Evolutionary conservation across 1,140 invertebrate genomes (phyloP).

Genomic region (Penaeus indicus): DNA sequence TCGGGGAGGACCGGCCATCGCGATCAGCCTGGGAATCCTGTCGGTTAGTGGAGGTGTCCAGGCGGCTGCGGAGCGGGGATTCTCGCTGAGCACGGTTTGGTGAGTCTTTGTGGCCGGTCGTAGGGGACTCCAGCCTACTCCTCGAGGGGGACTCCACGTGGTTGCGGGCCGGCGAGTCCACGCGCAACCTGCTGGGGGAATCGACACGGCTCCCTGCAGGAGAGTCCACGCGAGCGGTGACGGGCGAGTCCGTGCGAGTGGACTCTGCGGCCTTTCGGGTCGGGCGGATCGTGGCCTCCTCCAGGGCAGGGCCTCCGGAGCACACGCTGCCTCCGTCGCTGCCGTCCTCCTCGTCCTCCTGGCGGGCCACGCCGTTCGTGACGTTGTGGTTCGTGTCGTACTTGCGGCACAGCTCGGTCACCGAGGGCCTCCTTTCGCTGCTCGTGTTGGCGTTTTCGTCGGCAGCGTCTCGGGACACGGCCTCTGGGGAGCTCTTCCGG

Average conservation of each 20-base stretch:
- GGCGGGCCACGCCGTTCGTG: constrained; percentile 43
- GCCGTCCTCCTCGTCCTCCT: constrained; percentile 54
- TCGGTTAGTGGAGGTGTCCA: background rate
- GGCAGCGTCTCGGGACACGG: background rate
- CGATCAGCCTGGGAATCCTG: constrained; percentile 1
- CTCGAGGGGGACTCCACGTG: constrained; percentile 46
- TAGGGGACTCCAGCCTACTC: constrained; percentile 39
- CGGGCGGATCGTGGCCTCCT: background rate
- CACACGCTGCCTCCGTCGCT: constrained; percentile 43
- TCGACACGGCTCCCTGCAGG: constrained; percentile 35
- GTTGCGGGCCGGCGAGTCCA: constrained; percentile 23
- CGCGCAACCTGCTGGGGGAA: constrained; percentile 48
- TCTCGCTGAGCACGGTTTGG: constrained; percentile 30
- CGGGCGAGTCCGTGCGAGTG: constrained; percentile 54
- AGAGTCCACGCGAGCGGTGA: constrained; percentile 48
- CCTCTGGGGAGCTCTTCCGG: constrained; percentile 30
- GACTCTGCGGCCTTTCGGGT: constrained; percentile 35
- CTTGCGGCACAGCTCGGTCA: constrained; percentile 62
- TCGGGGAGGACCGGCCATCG: constrained; percentile 52
- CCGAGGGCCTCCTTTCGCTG: constrained; percentile 55
- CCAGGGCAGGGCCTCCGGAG: constrained; percentile 24
- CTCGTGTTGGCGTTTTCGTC: constrained; percentile 28
- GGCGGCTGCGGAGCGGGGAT: constrained; percentile 2
- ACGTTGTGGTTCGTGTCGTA: constrained; percentile 64
- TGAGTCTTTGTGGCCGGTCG: constrained; percentile 35